Base-by-base conservation (phyloP, 2,888 invertebrate genomes). In the Dicyrtoma fusca region DNA sequence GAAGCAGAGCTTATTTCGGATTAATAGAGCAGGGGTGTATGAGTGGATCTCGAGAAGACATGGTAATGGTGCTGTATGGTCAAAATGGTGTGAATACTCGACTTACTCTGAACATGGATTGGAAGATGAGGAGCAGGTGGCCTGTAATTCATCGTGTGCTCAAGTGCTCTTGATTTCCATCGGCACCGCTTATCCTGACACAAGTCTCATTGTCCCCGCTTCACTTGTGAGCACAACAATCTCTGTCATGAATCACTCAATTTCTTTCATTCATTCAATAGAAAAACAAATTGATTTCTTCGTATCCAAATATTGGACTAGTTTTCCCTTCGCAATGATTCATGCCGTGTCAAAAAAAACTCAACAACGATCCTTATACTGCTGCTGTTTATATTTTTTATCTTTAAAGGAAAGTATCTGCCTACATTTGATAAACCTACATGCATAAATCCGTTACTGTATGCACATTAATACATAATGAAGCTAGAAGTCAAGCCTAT, bases 121-220 rank as follows among this genome's bases (percentile, higher is more conserved):
- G 53, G 23, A 53, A 4, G 14, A 53, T 53, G 57, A 57, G 57
- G 57, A n/a, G 57, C 57, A 57, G 57, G 57, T 57, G 57, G 57
- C 26, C 23, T 53, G 53, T 53, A 57, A 57, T 57, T 23, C 57
- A 57, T 25, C 57, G n/a, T 57, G 57, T 23, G 47, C 47, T 63
- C 63, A 63, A 63, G 63, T 14, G 14, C 63, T 45, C 63, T 63
- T 63, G 63, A 63, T 63, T 63, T 55, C 55, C 23, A 4, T 23
- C 45, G 13, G 23, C 23, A 14, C 63, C 47, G 25, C 45, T 47
- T 63, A 6, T 5, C 13, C 34, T 47, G 47, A 62, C 62, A 63
- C 42, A 21, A 63, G 63, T 25, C 47, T 63, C 47, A 45, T 63
- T 45, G 23, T 45, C 19, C 63, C 63, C 62, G 13, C 8, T 8